phyloP scores from a whole-genome alignment of 92 coral and sea anemone species.

The Phenganax stokvisi region DNA sequence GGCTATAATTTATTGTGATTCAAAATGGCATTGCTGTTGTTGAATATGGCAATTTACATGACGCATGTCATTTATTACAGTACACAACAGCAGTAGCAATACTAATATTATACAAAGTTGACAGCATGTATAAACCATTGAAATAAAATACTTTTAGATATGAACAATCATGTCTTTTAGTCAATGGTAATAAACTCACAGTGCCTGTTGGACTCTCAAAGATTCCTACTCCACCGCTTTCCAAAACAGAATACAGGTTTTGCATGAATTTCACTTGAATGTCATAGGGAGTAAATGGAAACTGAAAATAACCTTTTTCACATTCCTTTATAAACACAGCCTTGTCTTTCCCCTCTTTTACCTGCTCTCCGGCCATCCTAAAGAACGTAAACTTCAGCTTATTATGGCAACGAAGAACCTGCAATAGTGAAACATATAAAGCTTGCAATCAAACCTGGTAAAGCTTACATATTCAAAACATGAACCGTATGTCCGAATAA shows the following conservation, averaged over 20 bases:
- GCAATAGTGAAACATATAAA: no score
- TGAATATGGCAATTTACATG: no score
- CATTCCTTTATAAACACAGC: not conserved
- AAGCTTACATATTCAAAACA: no score
- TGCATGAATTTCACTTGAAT: conserved; percentile 94
- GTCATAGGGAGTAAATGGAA: conserved; percentile 94
- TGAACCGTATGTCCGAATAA: no score
- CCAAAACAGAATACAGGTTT: conserved; percentile 66
- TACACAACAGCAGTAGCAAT: no score
- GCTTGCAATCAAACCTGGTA: no score
- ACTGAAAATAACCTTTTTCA: conserved; percentile 60
- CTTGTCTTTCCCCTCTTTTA: conserved; percentile 13
- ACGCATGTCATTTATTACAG: no score
- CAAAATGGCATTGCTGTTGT: no score
- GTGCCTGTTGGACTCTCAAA: conserved; percentile 99
- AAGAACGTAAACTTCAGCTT: not conserved
- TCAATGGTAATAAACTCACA: conserved; percentile 46
- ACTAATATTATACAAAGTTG: no score
- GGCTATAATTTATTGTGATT: no score
- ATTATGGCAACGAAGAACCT: conserved; percentile 10
- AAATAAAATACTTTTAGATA: no score
- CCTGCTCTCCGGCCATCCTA: not conserved
- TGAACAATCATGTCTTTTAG: not conserved
- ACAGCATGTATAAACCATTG: no score
- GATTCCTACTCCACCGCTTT: conserved; percentile 77